These are phyloP conservation scores for Homarus gammarus DNA, from an alignment of 2,888 invertebrate species.

Conservation along the genomic window DNA sequence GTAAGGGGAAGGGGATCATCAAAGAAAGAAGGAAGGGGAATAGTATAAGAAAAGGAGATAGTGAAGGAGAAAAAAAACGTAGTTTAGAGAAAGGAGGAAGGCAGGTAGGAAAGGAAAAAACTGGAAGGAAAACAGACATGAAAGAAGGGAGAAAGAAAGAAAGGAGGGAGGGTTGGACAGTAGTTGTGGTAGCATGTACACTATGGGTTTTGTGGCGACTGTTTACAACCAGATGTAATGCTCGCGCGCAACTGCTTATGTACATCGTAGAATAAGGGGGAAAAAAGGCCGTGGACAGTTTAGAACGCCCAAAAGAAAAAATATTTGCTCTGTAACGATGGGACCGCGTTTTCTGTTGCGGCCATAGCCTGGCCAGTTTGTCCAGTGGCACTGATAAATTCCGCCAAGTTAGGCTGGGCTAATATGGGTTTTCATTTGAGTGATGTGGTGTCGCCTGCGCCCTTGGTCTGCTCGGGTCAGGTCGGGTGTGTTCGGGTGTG, in stretches of 20 bases:
- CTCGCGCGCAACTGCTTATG: slow-evolving; percentile 58
- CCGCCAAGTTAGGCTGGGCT: slow-evolving; percentile 65
- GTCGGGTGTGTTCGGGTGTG: slow-evolving; percentile 41
- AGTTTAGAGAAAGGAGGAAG: slow-evolving; percentile 17
- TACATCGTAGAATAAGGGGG: slow-evolving; percentile 61
- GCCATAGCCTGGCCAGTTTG: slow-evolving; percentile 63
- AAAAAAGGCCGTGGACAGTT: slow-evolving; percentile 66
- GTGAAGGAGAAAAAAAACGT: background rate
- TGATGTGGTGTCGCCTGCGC: slow-evolving; percentile 65
- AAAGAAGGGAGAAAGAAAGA: background rate
- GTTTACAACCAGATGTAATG: slow-evolving; percentile 51
- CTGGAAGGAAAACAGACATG: slow-evolving; percentile 17
- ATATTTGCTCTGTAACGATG: slow-evolving; percentile 71
- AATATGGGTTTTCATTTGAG: slow-evolving; percentile 72
- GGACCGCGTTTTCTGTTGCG: slow-evolving; percentile 66
- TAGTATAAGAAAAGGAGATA: background rate
- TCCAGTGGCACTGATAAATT: slow-evolving; percentile 71
- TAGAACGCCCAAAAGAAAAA: slow-evolving; percentile 68
- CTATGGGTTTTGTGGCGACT: slow-evolving; percentile 26
- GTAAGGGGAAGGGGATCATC: background rate
- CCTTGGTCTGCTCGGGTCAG: slow-evolving; percentile 19
- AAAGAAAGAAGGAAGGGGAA: background rate
- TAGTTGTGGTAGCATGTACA: slow-evolving; percentile 26
- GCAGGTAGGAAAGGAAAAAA: slow-evolving; percentile 40
- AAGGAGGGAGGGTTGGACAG: background rate